These are phyloP conservation scores for Pristiophorus japonicus DNA, from an alignment of 2,113 vertebrate species.

Conservation along the genomic window DNA sequence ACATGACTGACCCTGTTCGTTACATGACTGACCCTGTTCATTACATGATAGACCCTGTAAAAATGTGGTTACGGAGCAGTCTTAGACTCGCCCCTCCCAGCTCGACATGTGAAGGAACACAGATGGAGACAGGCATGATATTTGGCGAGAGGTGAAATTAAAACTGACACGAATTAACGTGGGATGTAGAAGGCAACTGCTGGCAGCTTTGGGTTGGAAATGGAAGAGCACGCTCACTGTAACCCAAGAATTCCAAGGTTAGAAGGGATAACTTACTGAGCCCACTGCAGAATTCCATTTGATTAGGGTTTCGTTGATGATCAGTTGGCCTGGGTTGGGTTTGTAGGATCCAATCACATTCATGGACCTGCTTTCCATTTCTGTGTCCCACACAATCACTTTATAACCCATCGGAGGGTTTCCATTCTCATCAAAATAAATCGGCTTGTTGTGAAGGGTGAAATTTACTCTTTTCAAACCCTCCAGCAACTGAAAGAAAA, in stretches of 20 bases:
- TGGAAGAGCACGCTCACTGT: constrained; percentile 43
- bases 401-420: constrained; percentile 55
- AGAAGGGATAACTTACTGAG: constrained; percentile 44
- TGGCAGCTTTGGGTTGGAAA: constrained; percentile 41
- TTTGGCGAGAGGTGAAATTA: constrained; percentile 8
- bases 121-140: neutral
- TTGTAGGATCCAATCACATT: constrained; percentile 56
- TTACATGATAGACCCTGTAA: neutral
- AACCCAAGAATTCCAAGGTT: neutral
- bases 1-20: neutral
- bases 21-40: neutral
- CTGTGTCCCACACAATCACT: constrained; percentile 65
- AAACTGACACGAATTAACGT: constrained; percentile 43
- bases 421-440: constrained; percentile 61
- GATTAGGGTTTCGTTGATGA: constrained; percentile 51
- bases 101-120: neutral
- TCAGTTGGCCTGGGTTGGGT: constrained; percentile 48
- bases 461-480: constrained; percentile 64
- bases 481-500: constrained; percentile 52
- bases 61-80: neutral
- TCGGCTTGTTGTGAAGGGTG: constrained; percentile 51
- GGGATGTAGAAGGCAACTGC: constrained; percentile 45
- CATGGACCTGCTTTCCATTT: constrained; percentile 38
- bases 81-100: too few species aligned
- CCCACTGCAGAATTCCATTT: constrained; percentile 53